phyloP scores from a whole-genome alignment of 2,113 vertebrate genomes.

The Pitta sordida region DNA sequence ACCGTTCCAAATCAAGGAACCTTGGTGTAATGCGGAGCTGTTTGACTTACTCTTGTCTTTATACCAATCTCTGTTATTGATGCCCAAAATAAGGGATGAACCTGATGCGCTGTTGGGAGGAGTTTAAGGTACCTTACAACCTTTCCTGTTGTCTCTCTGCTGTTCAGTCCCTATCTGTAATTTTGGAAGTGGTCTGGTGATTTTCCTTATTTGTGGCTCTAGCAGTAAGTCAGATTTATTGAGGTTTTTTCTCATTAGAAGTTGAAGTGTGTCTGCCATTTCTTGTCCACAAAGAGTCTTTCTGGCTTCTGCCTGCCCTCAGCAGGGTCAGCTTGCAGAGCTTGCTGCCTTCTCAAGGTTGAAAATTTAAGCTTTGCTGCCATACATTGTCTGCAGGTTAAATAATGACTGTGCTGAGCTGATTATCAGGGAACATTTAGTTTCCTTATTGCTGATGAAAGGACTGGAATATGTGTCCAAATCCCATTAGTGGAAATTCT shows the following conservation, averaged over 20 bases:
- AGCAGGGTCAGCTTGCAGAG: neutral
- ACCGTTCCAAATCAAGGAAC: neutral
- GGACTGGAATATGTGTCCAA: neutral
- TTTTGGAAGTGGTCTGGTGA: neutral
- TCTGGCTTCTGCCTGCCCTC: constrained; percentile 26
- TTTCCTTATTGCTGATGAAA: constrained; percentile 53
- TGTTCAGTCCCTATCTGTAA: neutral
- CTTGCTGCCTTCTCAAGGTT: neutral
- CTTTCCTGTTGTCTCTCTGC: neutral
- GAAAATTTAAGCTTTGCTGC: constrained; percentile 38
- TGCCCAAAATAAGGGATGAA: neutral
- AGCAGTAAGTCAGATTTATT: neutral
- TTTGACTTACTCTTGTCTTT: neutral
- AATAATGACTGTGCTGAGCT: constrained; percentile 35
- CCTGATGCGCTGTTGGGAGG: neutral
- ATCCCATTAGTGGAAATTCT: constrained; percentile 2
- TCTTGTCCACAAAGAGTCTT: neutral
- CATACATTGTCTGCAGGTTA: neutral
- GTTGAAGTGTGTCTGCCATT: neutral
- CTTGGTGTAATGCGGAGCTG: neutral
- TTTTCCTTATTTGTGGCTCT: neutral
- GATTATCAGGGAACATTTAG: constrained; percentile 30
- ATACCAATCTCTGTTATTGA: neutral
- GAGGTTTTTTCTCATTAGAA: neutral
- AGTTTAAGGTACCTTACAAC: neutral